Percentiles rank a stretch among this genome's conserved stretches.
Evolutionary conservation across 2,888 invertebrate species (phyloP).

Genomic region (Noctua janthina): DNA sequence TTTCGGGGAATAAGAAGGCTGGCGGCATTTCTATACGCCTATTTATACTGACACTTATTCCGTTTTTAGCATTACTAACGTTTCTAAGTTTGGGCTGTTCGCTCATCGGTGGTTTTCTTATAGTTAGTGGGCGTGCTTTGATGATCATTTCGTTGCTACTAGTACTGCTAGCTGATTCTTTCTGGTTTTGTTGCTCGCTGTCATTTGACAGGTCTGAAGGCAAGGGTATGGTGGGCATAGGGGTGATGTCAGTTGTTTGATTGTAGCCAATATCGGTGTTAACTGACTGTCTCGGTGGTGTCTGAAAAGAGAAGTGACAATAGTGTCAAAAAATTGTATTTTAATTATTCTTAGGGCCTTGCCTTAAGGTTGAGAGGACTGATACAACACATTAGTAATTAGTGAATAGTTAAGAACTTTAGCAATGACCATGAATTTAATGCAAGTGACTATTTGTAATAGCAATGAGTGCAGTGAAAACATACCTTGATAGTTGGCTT

Average conservation of each 20-base stretch:
- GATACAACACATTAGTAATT: not conserved
- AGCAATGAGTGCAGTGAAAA: conserved; percentile 17
- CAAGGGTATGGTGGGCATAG: conserved; percentile 81
- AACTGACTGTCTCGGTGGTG: conserved; percentile 89
- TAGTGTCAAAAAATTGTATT: not conserved
- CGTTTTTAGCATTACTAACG: conserved; percentile 89
- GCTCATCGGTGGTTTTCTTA: conserved; percentile 95
- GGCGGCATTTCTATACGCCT: conserved; percentile 96
- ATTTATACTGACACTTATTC: conserved; percentile 92
- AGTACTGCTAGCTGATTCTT: conserved; percentile 86
- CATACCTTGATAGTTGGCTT: conserved; percentile 93
- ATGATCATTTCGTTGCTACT: conserved; percentile 88
- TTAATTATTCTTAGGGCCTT: not conserved
- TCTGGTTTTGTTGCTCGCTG: conserved; percentile 79
- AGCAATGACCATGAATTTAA: not conserved
- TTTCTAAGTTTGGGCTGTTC: conserved; percentile 95
- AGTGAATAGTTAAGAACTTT: conserved; percentile 5
- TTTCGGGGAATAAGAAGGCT: conserved; percentile 94
- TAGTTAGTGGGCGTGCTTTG: conserved; percentile 95
- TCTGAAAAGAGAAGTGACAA: conserved; percentile 75
- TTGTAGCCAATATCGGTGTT: conserved; percentile 82
- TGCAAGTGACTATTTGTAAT: conserved; percentile 1
- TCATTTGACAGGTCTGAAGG: conserved; percentile 81
- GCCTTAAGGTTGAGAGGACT: not conserved
- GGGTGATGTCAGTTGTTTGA: conserved; percentile 77